Percentiles rank a stretch among this genome's conserved stretches.
Conservation (phyloP, 2,888 invertebrate genomes). For the Tenthredo distinguenda region DNA sequence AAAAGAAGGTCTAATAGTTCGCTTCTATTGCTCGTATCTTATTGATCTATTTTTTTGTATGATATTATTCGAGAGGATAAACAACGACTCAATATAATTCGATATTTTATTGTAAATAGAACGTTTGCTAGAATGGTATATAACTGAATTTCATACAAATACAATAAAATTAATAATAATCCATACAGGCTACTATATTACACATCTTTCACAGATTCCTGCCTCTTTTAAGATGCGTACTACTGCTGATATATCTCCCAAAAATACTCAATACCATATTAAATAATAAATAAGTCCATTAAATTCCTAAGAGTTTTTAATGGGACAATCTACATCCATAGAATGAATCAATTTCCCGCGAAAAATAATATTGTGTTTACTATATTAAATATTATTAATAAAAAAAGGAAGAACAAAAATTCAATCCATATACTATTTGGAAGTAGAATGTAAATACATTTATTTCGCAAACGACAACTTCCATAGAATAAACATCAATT, state of each 20-base stretch:
- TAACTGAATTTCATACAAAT: slow-evolving; percentile 61
- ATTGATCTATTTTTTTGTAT: neutral
- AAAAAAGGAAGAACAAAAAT: neutral
- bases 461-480: slow-evolving; percentile 5
- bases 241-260: slow-evolving; percentile 51
- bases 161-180: slow-evolving; percentile 60
- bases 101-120: slow-evolving; percentile 65
- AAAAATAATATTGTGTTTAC: neutral
- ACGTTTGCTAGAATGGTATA: slow-evolving; percentile 57
- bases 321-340: slow-evolving; percentile 1
- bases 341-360: neutral
- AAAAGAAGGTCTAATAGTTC: neutral
- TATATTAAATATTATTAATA: neutral
- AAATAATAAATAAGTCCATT: slow-evolving; percentile 43
- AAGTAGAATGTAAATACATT: slow-evolving; percentile 14
- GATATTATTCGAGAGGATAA: neutral
- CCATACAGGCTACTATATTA: slow-evolving; percentile 48
- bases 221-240: slow-evolving; percentile 39
- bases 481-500: slow-evolving; percentile 16
- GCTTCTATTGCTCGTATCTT: neutral
- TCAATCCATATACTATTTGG: slow-evolving; percentile 15
- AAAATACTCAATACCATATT: slow-evolving; percentile 53
- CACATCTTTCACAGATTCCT: slow-evolving; percentile 57
- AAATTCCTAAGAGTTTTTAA: neutral
- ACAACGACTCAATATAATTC: slow-evolving; percentile 53